Evolutionary conservation across 2,797 vertebrate genomes (phyloP), one percentile per base, ranked within the genome.

Genomic region (Limnodromus scolopaceus): DNA sequence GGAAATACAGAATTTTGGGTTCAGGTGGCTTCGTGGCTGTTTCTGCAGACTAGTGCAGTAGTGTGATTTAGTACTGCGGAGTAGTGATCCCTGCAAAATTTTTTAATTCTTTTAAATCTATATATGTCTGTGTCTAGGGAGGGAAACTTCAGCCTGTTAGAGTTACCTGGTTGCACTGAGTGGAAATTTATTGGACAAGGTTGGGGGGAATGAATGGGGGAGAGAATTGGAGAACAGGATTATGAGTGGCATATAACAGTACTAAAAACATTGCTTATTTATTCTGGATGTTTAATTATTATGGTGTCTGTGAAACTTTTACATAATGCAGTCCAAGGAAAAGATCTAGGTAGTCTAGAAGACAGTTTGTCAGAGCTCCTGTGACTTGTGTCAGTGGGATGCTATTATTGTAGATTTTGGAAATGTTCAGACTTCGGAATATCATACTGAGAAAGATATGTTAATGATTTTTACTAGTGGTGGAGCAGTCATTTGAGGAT

Each of bases 351-450:
- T n/a, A 25, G 15, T 55, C n/a, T 72, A 36, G 66, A 61, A 89
- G 20, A 54, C 36, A 72, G 28, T 72, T 82, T 75, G 41, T 61
- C 70, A 76, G 53, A 84, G 60, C 54, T 89, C 13, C 58, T 76
- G 41, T 87, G 81, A 54, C 63, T 61, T 36, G 16, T 90, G 1
- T 39, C 75, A 75, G 61, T 79, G 36, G 39, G 63, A 39, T 84
- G 63, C 58, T 82, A 8, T n/a, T 61, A 36, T 34, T 78, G 41
- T 89, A 88, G 6, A 15, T 43, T 82, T 82, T 76, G 68, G 81
- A 91, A 79, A 36, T 76, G 66, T 70, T 87, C 54, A n/a, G 55
- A 24, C 70, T 75, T 54, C 10, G 65, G 82, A 87, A 19, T 68
- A 22, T 30, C 0, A 0, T n/a, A 38, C 28, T 43, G 43, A 84